Conservation (phyloP, 1,140 invertebrate genomes). For the Achatina immaculata region DNA sequence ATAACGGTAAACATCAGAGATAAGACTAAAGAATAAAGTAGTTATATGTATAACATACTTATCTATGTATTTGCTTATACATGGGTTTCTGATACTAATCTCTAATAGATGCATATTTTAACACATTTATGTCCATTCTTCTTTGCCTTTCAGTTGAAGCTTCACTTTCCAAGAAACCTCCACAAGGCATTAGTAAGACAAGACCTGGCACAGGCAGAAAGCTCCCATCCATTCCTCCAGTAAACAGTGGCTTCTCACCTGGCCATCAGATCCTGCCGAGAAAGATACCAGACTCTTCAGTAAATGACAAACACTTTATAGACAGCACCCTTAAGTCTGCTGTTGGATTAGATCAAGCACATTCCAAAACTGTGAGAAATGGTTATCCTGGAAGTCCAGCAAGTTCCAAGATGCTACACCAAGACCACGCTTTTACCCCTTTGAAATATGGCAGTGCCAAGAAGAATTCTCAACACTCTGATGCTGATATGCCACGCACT, state of each 20-base stretch:
- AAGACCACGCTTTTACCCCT: constrained; percentile 71
- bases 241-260: constrained; percentile 48
- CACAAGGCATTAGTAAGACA: constrained; percentile 55
- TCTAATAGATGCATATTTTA: no score
- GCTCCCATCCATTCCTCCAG: constrained; percentile 66
- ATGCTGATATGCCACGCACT: constrained; percentile 58
- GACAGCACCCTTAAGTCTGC: background rate
- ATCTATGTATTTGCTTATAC: no score
- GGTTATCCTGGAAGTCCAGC: constrained; percentile 22
- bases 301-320: background rate
- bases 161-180: constrained; percentile 43
- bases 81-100: no score
- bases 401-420: constrained; percentile 73
- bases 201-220: constrained; percentile 67
- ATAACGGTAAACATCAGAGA: no score
- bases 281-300: background rate
- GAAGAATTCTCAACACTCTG: constrained; percentile 37
- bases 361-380: background rate
- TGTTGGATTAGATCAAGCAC: background rate
- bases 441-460: constrained; percentile 33
- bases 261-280: constrained; percentile 6
- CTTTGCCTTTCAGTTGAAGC: constrained; percentile 1
- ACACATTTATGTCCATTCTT: constrained; percentile 1
- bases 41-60: no score
- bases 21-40: no score